phyloP scores from a whole-genome alignment of 2,113 vertebrate genomes.

The Saiga tatarica region DNA sequence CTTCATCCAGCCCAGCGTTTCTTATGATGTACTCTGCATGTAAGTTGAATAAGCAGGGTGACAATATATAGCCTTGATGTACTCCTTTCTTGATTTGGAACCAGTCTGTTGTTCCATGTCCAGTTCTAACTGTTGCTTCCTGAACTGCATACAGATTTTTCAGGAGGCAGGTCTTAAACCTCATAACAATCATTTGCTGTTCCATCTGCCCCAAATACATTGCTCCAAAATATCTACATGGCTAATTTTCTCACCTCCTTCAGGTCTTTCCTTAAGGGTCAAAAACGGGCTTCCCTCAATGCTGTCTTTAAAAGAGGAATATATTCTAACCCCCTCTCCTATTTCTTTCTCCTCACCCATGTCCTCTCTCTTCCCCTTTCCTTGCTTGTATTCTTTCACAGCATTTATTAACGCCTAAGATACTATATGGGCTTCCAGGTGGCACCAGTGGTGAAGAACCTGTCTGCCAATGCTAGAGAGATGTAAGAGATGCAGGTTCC shows the following conservation, averaged over 20 bases:
- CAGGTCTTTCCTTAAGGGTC: not conserved
- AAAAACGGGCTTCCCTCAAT: not conserved
- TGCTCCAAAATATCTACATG: not conserved
- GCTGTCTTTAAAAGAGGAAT: not conserved
- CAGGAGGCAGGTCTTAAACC: not conserved
- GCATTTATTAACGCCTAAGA: not conserved
- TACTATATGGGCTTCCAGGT: not conserved
- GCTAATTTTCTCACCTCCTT: not conserved
- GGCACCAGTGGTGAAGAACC: not conserved
- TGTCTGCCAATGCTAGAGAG: not conserved
- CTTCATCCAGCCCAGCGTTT: not conserved
- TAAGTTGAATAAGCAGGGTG: not conserved
- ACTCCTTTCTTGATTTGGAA: not conserved
- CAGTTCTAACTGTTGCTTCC: not conserved
- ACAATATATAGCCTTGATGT: not conserved
- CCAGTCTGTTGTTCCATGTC: not conserved
- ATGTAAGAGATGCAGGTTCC: not conserved
- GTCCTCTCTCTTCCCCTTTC: not conserved
- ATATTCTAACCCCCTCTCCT: not conserved
- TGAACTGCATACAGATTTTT: not conserved
- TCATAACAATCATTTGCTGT: not conserved
- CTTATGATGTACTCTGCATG: not conserved
- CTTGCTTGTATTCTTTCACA: not conserved
- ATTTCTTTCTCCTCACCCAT: not conserved
- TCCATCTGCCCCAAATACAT: not conserved